phyloP scores from a whole-genome alignment of 30 jellyfish, hydroid and myxozoan species.

The Nemopilema nomurai region DNA sequence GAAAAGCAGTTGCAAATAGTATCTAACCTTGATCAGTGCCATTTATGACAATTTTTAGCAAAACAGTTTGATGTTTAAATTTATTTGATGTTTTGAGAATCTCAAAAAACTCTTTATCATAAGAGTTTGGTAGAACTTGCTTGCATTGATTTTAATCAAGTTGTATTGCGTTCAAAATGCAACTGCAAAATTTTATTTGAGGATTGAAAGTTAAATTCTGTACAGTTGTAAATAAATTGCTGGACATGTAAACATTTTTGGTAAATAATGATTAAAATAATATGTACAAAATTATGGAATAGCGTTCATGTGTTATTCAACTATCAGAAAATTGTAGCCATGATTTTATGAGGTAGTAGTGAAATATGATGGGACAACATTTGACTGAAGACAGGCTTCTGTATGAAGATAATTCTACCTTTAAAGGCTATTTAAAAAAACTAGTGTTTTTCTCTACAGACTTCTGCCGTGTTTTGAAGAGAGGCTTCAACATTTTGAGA shows the following conservation, averaged over 20 bases:
- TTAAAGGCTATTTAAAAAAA: neutral
- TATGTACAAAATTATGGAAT: constrained; percentile 5
- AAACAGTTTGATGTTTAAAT: too few relatives aligned
- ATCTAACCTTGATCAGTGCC: too few relatives aligned
- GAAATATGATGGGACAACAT: neutral
- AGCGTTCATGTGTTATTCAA: constrained; percentile 17
- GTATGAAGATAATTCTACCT: neutral
- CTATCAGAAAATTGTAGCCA: neutral
- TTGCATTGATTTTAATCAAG: too few relatives aligned
- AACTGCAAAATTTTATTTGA: constrained; percentile 12
- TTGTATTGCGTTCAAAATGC: neutral
- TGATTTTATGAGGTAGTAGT: neutral
- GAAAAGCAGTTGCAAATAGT: neutral
- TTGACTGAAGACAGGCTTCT: neutral
- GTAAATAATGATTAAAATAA: constrained; percentile 18
- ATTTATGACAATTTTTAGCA: too few relatives aligned
- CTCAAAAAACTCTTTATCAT: too few relatives aligned
- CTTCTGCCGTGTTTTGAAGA: neutral
- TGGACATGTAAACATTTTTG: constrained; percentile 9
- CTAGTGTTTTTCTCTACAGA: neutral
- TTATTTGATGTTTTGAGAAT: too few relatives aligned
- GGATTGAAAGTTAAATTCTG: constrained; percentile 15
- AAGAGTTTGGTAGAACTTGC: too few relatives aligned
- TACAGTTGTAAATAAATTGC: constrained; percentile 51
- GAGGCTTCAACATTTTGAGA: neutral